Conservation (phyloP, 1,140 invertebrate species). For the Drosophila setifemur region DNA sequence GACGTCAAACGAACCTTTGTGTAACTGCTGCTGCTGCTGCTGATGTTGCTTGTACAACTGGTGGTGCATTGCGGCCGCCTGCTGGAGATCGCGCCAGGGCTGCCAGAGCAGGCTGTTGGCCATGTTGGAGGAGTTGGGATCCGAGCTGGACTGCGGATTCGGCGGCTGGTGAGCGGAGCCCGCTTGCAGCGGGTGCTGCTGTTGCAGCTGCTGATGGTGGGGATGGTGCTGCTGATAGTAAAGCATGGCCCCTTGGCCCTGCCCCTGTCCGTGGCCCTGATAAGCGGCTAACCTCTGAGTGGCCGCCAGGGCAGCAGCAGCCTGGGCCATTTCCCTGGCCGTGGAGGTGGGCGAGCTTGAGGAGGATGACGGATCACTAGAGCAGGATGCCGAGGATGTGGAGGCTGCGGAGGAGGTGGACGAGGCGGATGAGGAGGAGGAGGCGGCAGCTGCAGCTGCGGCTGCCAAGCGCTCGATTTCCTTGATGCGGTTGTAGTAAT, state of each 20-base stretch:
- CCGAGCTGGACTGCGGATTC: slow-evolving; percentile 27
- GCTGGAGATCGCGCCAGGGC: slow-evolving; percentile 75
- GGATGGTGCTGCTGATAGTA: slow-evolving; percentile 41
- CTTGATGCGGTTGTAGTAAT: slow-evolving; percentile 65
- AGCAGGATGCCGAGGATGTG: slow-evolving; percentile 21
- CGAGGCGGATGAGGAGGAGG: slow-evolving; percentile 26
- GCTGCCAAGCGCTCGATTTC: slow-evolving; percentile 56
- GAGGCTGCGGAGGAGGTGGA: slow-evolving; percentile 19
- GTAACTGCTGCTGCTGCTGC: slow-evolving; percentile 55
- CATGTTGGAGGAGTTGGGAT: slow-evolving; percentile 66
- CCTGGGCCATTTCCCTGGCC: slow-evolving; percentile 17
- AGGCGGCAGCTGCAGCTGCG: slow-evolving; percentile 20
- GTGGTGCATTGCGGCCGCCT: slow-evolving; percentile 74
- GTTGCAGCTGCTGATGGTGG: slow-evolving; percentile 19
- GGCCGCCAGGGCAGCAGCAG: slow-evolving; percentile 46
- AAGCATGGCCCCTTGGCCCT: slow-evolving; percentile 26
- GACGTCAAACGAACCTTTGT: slow-evolving; percentile 71
- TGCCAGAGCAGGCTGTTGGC: slow-evolving; percentile 77
- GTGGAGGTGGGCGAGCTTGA: slow-evolving; percentile 54
- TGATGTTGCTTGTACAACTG: slow-evolving; percentile 74
- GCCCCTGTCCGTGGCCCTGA: slow-evolving; percentile 7
- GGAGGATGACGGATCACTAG: slow-evolving; percentile 21
- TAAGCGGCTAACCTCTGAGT: slow-evolving; percentile 42
- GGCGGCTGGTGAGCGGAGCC: slow-evolving; percentile 19
- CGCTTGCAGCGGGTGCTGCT: slow-evolving; percentile 23